Evolutionary conservation across 2,888 invertebrate genomes (phyloP).

Genomic region (Panzeria rudis): DNA sequence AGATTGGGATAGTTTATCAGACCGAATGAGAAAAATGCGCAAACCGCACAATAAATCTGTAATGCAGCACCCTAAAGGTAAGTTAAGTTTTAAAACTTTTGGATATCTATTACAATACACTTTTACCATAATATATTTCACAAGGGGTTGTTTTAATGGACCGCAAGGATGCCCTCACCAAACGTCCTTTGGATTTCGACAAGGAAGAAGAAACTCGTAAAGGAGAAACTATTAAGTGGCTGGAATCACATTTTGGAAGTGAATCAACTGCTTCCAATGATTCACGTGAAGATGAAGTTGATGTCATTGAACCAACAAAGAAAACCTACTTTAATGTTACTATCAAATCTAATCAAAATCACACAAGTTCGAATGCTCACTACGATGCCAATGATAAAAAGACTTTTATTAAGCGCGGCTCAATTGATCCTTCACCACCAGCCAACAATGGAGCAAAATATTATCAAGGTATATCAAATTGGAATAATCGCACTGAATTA

Average conservation of each 20-base stretch:
- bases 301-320: slow-evolving; percentile 86
- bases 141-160: slow-evolving; percentile 84
- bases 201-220: slow-evolving; percentile 95
- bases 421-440: slow-evolving; percentile 79
- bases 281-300: slow-evolving; percentile 82
- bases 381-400: slow-evolving; percentile 77
- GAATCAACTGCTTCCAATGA: slow-evolving; percentile 91
- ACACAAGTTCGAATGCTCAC: slow-evolving; percentile 77
- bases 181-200: slow-evolving; percentile 92
- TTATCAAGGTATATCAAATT: slow-evolving; percentile 91
- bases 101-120: background rate
- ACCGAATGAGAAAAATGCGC: slow-evolving; percentile 88
- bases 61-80: slow-evolving; percentile 85
- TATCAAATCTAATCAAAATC: slow-evolving; percentile 86
- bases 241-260: slow-evolving; percentile 95
- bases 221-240: slow-evolving; percentile 95
- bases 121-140: background rate
- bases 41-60: slow-evolving; percentile 84
- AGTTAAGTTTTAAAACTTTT: background rate
- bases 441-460: slow-evolving; percentile 82
- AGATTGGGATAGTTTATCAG: slow-evolving; percentile 92
- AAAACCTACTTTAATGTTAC: slow-evolving; percentile 91
- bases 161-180: slow-evolving; percentile 92
- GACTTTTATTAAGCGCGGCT: slow-evolving; percentile 82
- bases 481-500: slow-evolving; percentile 88